Base-by-base conservation (phyloP, 1,140 invertebrate genomes). In the Holotrichia oblita region DNA sequence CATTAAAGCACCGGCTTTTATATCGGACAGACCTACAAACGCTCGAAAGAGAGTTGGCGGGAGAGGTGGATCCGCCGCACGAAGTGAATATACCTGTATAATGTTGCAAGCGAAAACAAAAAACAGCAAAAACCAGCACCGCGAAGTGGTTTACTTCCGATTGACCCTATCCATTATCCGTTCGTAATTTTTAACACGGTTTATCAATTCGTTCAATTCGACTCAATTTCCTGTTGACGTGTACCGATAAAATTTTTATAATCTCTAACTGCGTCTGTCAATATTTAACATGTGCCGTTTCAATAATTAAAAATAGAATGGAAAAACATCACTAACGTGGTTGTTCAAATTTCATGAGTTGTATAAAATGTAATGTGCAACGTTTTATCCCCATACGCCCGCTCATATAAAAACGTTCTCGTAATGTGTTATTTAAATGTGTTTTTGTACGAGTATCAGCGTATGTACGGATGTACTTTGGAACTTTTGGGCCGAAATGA, bases 1-100 rank as follows among this genome's bases (percentile, higher is more conserved):
- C 83, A 85, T 84, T 83, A 84, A 83, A 82, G 82, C 81, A 79
- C 79, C 82, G 79, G 73, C 34, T 80, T 82, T 81, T 77, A 81
- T 81, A 83, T 83, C 80, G 48, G 14, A 55, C 14, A 79, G 79
- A 80, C 77, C 77, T 79, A 79, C 27, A 34, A 34, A 34, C n/a
- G n/a, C 27, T 34, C 27, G 4, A 34, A 34, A 1, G 27, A 4
- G 1, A 34, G 27, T 4, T 34, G 27, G 27, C 4, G 27, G 27
- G 27, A 34, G 27, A 34, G 27, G 4, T 34, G 1, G n/a, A n/a
- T n/a, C n/a, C n/a, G n/a, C n/a, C n/a, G n/a, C n/a, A n/a, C n/a
- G n/a, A n/a, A n/a, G 7, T 69, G 3, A 17, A 69, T 69, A 27
- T 69, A 17, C 48, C n/a, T 55, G n/a, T 55, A 55, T 55, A 34